Conservation (phyloP, 2,888 invertebrate species). For the Fragum sueziense region DNA sequence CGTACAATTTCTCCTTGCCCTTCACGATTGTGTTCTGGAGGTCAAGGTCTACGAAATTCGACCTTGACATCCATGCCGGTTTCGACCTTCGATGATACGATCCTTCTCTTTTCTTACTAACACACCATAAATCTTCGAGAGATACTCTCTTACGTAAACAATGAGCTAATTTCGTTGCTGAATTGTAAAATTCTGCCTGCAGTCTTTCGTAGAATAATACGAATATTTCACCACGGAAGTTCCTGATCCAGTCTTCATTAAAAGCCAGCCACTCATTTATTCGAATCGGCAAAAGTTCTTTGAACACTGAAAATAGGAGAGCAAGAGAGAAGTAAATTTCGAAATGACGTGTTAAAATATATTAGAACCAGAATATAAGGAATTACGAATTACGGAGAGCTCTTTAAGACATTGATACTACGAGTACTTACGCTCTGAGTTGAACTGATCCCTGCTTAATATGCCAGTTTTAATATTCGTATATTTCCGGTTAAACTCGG, state of each 20-base stretch:
- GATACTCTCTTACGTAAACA: neutral
- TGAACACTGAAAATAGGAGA: constrained; percentile 1
- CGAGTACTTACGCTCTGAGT: neutral
- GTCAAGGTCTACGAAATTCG: neutral
- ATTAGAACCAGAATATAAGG: too few relatives aligned
- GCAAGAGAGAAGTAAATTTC: too few relatives aligned
- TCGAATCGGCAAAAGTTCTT: neutral
- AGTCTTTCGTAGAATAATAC: neutral
- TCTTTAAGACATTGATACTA: too few relatives aligned
- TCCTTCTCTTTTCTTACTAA: neutral
- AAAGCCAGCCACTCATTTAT: neutral
- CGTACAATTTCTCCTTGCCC: neutral
- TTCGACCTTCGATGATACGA: neutral
- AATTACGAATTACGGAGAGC: too few relatives aligned
- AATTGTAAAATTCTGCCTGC: neutral
- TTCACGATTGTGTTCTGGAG: neutral
- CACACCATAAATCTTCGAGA: neutral
- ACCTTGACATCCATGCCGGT: neutral
- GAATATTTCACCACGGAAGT: neutral
- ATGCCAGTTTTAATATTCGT: neutral
- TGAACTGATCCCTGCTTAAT: neutral
- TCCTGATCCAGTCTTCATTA: neutral
- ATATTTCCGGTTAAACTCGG: neutral
- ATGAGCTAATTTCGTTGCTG: neutral
- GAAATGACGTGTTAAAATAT: too few relatives aligned